phyloP scores from a whole-genome alignment of 2,113 vertebrate genomes.

The human (Homo sapiens) region DNA sequence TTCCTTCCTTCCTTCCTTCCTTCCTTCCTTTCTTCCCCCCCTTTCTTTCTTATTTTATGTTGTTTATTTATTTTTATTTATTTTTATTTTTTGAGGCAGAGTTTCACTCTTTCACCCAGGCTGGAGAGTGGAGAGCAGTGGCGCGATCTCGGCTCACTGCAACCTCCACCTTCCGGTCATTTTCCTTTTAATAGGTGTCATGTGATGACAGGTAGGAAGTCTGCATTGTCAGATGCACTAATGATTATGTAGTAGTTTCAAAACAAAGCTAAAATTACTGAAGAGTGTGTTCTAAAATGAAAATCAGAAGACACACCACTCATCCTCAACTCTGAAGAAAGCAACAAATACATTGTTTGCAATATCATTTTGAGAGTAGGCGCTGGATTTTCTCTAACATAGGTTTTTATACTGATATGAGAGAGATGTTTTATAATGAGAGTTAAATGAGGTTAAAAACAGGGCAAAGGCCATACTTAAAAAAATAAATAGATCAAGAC shows the following conservation, averaged over 20 bases:
- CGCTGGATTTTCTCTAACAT: not conserved
- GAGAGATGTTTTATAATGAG: slow-evolving; percentile 2
- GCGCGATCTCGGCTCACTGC: too few relatives aligned
- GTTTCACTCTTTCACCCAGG: too few relatives aligned
- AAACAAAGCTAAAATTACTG: not conserved
- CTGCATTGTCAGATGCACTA: not conserved
- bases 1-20: too few relatives aligned
- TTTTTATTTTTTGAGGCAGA: too few relatives aligned
- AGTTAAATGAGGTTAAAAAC: slow-evolving; percentile 46
- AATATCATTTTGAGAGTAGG: not conserved
- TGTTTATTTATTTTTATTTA: too few relatives aligned
- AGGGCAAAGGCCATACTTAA: not conserved
- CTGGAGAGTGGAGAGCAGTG: too few relatives aligned
- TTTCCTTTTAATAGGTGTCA: not conserved
- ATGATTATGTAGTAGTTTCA: not conserved
- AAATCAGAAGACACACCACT: not conserved
- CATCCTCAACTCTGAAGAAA: not conserved
- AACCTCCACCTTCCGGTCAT: not conserved
- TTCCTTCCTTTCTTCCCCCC: too few relatives aligned
- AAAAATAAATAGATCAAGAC: not conserved
- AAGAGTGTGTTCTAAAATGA: not conserved
- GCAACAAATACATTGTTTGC: not conserved
- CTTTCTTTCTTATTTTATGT: too few relatives aligned
- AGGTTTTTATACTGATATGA: not conserved
- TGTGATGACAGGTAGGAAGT: not conserved